A percentile compares a stretch with the other conserved stretches of the same genome.
These are phyloP conservation scores for Cacatua alba DNA, from an alignment of 2,113 vertebrate genomes.

Conservation along the genomic window DNA sequence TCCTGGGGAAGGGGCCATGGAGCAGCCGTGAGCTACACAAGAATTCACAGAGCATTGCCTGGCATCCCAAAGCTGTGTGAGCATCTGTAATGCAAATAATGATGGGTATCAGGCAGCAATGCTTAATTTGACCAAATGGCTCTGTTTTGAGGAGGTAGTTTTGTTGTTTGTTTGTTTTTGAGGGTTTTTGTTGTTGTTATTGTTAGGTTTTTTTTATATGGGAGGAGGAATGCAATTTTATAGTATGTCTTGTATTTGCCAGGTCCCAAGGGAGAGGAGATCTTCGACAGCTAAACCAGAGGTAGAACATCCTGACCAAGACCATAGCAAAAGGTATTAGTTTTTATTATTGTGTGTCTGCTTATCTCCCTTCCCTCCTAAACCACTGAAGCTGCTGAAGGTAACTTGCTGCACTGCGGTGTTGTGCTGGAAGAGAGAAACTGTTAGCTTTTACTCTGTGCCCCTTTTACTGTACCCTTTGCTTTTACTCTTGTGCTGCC, in stretches of 20 bases:
- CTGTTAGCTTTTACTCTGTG: neutral
- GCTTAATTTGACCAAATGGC: neutral
- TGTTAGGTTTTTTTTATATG: neutral
- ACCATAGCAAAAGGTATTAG: constrained; percentile 94
- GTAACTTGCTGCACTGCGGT: neutral
- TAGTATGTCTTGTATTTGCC: neutral
- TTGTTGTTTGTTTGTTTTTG: neutral
- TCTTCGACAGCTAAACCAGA: constrained; percentile 88
- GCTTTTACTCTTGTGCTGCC: neutral
- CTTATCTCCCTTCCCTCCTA: neutral
- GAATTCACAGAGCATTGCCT: neutral
- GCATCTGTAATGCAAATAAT: neutral
- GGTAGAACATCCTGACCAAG: constrained; percentile 87
- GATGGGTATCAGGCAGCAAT: neutral
- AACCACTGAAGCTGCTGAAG: neutral
- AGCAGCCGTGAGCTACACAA: rapidly evolving
- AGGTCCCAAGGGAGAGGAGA: constrained; percentile 95
- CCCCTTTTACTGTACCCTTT: neutral
- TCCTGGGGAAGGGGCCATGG: neutral
- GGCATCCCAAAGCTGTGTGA: neutral
- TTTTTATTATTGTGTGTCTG: neutral
- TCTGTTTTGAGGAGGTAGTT: neutral
- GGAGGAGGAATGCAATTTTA: neutral
- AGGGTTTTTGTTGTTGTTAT: too few relatives aligned
- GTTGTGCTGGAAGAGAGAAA: neutral